Base-by-base conservation (phyloP, 2,113 vertebrate genomes). In the Vicugna pacos region DNA sequence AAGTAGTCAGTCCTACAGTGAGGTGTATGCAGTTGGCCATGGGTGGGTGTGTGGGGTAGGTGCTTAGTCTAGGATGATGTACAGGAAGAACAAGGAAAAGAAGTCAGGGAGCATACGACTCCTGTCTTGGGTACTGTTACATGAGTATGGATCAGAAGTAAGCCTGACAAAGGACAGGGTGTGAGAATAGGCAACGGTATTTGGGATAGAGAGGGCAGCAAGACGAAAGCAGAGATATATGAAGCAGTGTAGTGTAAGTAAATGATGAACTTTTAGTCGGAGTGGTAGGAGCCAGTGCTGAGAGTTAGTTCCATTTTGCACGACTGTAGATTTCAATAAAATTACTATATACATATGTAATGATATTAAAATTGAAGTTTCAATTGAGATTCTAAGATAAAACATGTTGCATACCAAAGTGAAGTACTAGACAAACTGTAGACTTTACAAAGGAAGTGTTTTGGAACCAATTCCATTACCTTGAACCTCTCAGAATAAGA, bases 371-470 rank as follows among this genome's bases (percentile, higher is more conserved):
- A 88, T 1, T n/a, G 64, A 79, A 89, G 58, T 75, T 84, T 89
- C 50, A 93, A 3, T 11, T 35, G n/a, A 91, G 87, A 88, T 46
- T 60, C 15, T 62, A 24, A 88, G 48, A 88, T 86, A 93, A 94
- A 77, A 91, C 22, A 90, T 76, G 22, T 1, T 91, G 28, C 46
- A 35, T 15, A 16, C 17, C 28, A 52, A 89, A 81, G n/a, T 81
- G 48, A 91, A 91, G 17, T 58, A 76, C 4, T 2, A 81, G 30
- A 56, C 35, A 92, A 95, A 84, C 28, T 46, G 38, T 19, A 91
- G 60, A 69, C 56, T 80, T 93, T 89, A 81, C 13, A 94, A 89
- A 89, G 58, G 5, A 67, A 91, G 72, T 81, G 28, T 86, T 95
- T 69, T 9, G 0, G 83, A 83, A 91, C 8, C 30, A 64, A 52